Evolutionary conservation across 1,140 invertebrate genomes (phyloP).

Genomic region (Drosophila orosa): DNA sequence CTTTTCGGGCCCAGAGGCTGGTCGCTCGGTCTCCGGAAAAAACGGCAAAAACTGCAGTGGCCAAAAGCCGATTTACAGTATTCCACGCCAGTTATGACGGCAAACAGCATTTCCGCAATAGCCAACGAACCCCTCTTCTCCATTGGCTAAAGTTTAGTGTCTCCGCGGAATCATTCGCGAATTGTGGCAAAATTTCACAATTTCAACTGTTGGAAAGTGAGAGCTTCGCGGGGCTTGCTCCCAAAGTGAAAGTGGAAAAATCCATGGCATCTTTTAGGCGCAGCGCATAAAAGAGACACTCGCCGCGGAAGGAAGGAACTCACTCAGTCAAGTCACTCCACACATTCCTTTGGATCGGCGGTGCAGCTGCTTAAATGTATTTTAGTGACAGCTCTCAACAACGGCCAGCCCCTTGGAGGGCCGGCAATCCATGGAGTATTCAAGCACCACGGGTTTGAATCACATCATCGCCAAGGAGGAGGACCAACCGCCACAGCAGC

Average conservation of each 20-base stretch:
- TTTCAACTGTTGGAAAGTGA: slow-evolving; percentile 5
- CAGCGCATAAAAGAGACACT: slow-evolving; percentile 55
- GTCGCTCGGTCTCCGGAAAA: slow-evolving; percentile 69
- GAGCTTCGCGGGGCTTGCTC: not conserved
- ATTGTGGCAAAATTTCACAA: slow-evolving; percentile 2
- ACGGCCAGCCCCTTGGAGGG: slow-evolving; percentile 84
- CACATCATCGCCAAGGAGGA: slow-evolving; percentile 55
- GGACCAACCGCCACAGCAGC: slow-evolving; percentile 17
- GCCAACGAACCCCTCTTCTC: slow-evolving; percentile 2
- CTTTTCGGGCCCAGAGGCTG: slow-evolving; percentile 81
- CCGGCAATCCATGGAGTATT: slow-evolving; percentile 84
- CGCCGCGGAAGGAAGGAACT: slow-evolving; percentile 26
- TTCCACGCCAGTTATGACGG: slow-evolving; percentile 79
- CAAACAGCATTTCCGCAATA: slow-evolving; percentile 75
- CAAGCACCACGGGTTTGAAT: slow-evolving; percentile 79
- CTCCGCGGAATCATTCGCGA: not conserved
- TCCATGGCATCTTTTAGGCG: slow-evolving; percentile 78
- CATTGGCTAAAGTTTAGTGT: not conserved
- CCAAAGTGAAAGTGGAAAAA: slow-evolving; percentile 64
- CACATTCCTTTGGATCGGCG: slow-evolving; percentile 31
- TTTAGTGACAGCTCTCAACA: slow-evolving; percentile 73
- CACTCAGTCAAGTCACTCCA: slow-evolving; percentile 2
- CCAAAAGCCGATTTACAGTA: slow-evolving; percentile 82
- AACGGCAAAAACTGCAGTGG: slow-evolving; percentile 59
- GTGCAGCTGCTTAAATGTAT: slow-evolving; percentile 84